Percentiles rank a stretch among this genome's conserved stretches.
Conservation (phyloP, 2,888 invertebrate genomes). For the Polydrusus cervinus region DNA sequence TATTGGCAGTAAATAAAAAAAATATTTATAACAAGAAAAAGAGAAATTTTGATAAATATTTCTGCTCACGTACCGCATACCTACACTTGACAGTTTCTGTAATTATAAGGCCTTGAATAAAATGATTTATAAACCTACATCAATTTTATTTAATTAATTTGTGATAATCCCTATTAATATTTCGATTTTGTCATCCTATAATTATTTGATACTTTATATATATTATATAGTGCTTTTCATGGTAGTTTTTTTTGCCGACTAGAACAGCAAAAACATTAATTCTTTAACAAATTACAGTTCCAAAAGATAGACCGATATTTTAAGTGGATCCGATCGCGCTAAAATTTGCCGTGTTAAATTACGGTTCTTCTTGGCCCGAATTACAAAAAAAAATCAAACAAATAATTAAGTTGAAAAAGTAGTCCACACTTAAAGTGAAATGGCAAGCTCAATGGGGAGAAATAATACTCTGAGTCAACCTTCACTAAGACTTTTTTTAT, state of each 20-base stretch:
- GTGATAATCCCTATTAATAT: constrained; percentile 14
- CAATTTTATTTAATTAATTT: constrained; percentile 25
- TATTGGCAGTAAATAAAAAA: constrained; percentile 19
- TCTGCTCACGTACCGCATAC: constrained; percentile 28
- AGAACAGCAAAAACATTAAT: no score
- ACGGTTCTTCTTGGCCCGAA: no score
- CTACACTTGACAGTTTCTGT: constrained; percentile 26
- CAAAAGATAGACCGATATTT: no score
- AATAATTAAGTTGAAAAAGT: no score
- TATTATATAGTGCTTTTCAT: background rate
- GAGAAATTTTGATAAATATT: constrained; percentile 25
- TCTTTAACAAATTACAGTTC: no score
- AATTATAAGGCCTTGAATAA: constrained; percentile 20
- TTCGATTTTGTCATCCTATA: background rate
- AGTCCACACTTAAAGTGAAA: no score
- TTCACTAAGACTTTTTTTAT: no score
- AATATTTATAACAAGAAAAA: constrained; percentile 13
- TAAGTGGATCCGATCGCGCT: no score
- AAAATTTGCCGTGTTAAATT: no score
- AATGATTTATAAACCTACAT: constrained; percentile 22
- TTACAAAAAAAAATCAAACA: no score
- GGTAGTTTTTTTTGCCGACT: background rate
- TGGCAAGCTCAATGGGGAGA: no score
- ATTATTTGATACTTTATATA: background rate
- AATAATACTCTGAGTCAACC: no score